Evolutionary conservation across 2,888 invertebrate genomes (phyloP).

Genomic region (Spilarctia lutea): DNA sequence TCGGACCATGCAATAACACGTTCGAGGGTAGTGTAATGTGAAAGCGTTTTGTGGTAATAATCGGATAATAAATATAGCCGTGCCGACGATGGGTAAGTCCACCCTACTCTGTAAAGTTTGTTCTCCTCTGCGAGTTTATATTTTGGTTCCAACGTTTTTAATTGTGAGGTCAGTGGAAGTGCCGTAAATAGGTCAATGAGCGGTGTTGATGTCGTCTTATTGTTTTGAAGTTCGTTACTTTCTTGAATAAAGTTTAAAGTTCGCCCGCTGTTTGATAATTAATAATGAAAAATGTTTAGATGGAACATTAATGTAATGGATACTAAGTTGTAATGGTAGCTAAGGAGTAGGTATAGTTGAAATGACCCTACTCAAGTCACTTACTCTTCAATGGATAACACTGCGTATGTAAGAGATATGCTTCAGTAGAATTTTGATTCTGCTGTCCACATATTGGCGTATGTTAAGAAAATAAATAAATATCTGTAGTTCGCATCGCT

Average conservation of each 20-base stretch:
- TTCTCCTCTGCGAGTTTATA: conserved; percentile 41
- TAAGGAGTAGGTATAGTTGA: too few species aligned
- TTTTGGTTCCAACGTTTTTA: conserved; percentile 36
- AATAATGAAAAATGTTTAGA: background rate
- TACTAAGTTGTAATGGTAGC: background rate
- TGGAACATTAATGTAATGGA: background rate
- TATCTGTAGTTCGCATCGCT: conserved; percentile 33
- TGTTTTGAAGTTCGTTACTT: background rate
- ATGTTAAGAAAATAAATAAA: too few species aligned
- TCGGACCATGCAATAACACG: conserved; percentile 53
- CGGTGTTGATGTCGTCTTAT: background rate
- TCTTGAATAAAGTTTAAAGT: background rate
- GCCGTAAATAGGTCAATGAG: conserved; percentile 13
- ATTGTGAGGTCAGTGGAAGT: conserved; percentile 9
- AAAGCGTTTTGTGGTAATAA: conserved; percentile 69
- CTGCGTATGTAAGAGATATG: too few species aligned
- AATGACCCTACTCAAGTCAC: too few species aligned
- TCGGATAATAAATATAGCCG: conserved; percentile 70
- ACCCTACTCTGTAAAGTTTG: conserved; percentile 53
- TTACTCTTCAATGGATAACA: too few species aligned
- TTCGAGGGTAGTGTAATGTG: conserved; percentile 58
- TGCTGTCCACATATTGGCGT: too few species aligned
- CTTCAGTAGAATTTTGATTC: too few species aligned
- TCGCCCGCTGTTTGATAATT: background rate
- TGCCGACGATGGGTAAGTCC: conserved; percentile 48